A percentile compares a stretch with the other conserved stretches of the same genome.
phyloP scores from a whole-genome alignment of 2,113 vertebrate species.

The Leuciscus idus region DNA sequence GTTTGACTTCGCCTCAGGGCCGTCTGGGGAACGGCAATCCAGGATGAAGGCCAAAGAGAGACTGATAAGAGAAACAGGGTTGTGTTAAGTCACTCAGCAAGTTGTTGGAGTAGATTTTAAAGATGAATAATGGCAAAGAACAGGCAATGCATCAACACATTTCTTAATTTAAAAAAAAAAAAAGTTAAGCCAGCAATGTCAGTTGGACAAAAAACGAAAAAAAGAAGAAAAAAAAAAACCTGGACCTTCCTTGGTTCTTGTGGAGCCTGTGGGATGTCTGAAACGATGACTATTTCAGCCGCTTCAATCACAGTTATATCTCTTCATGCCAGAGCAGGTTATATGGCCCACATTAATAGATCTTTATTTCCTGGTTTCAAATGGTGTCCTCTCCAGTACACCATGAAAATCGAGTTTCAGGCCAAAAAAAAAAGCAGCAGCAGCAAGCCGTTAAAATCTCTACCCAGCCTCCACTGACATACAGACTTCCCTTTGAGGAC shows the following conservation, averaged over 20 bases:
- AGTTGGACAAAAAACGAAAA: constrained; percentile 42
- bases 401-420: constrained; percentile 80
- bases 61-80: constrained; percentile 43
- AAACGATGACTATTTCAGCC: constrained; percentile 40
- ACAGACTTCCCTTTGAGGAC: constrained; percentile 77
- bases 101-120: constrained; percentile 42
- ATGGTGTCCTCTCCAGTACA: constrained; percentile 73
- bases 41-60: constrained; percentile 25
- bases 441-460: constrained; percentile 70
- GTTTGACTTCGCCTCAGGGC: constrained; percentile 24
- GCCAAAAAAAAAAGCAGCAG: constrained; percentile 65
- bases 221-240: constrained; percentile 15
- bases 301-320: constrained; percentile 50
- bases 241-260: constrained; percentile 47
- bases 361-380: constrained; percentile 72
- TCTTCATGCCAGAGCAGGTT: constrained; percentile 57
- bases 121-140: constrained; percentile 39
- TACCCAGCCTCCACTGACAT: constrained; percentile 71
- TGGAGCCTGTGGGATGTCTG: constrained; percentile 38
- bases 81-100: constrained; percentile 46
- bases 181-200: constrained; percentile 45
- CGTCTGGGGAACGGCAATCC: not conserved
- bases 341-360: constrained; percentile 73
- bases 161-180: constrained; percentile 50
- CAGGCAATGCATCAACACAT: constrained; percentile 36